Base-by-base conservation (phyloP, 2,113 vertebrate genomes). In the Leptobrachium leishanense region DNA sequence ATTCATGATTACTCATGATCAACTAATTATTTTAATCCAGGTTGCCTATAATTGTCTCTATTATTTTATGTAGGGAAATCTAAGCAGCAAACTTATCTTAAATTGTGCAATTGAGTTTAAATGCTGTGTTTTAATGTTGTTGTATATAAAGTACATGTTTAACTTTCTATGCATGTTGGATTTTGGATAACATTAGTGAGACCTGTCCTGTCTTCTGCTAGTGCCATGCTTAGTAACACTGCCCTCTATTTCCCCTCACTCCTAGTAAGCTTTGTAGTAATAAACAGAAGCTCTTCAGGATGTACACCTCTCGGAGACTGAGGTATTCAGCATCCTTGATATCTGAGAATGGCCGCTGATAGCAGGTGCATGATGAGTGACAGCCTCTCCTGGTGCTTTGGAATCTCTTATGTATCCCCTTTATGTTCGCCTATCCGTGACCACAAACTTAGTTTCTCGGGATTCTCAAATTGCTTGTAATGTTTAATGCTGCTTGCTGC, bases 281-380 rank as follows among this genome's bases (percentile, higher is more conserved):
- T 96, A 97, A 94, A 89, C 90, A 95, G 94, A 95, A 94, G 95
- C 90, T 95, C 91, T 95, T 95, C 93, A 94, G 94, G 94, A 94
- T 92, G 88, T 90, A 93, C 94, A 91, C 87, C 82, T 88, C 91
- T 86, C 84, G 94, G 95, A 98, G 92, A 92, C 91, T 93, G 95
- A 97, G 95, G 95, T 98, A 96, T 90, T 92, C 92, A 88, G 89
- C 94, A 97, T 95, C 94, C 92, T 87, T 92, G 88, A 86, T 87
- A 89, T 91, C 90, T 93, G 93, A 91, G 94, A 98, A 96, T 97
- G 96, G 92, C 88, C 85, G 89, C 94, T 95, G 93, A 95, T 91
- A 90, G 88, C 89, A 90, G 91, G 88, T 94, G 94, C 95, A 97
- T 98, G 95, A 89, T 85, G 82, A 84, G 84, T 86, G 85, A 87